Evolutionary conservation across 2,797 vertebrate genomes (phyloP).

Genomic region (Podargus strigoides): DNA sequence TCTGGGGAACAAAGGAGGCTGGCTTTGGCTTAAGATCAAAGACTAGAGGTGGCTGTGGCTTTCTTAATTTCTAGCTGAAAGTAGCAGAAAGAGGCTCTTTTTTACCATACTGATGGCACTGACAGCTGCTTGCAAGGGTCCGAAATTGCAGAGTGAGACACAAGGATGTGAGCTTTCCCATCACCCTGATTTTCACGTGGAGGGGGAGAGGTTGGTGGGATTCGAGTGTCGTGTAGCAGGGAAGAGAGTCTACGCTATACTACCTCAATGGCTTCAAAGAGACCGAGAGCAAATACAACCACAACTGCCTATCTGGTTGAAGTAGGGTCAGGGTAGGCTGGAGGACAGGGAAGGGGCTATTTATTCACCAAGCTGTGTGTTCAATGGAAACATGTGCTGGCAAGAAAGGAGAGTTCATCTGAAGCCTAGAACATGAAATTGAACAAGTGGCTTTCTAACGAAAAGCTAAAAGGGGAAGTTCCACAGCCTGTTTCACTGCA

Average conservation of each 20-base stretch:
- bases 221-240: background rate
- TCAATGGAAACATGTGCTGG: background rate
- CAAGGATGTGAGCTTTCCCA: background rate
- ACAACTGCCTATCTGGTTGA: background rate
- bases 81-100: background rate
- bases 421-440: background rate
- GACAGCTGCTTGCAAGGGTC: background rate
- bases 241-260: background rate
- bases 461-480: constrained; percentile 17
- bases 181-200: background rate
- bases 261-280: background rate
- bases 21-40: background rate
- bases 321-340: background rate
- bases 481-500: background rate
- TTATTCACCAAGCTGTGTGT: background rate
- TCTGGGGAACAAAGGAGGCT: background rate
- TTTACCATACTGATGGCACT: background rate
- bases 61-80: background rate
- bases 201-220: background rate
- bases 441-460: background rate
- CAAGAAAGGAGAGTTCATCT: constrained; percentile 7
- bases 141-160: background rate
- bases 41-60: background rate
- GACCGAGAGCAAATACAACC: background rate
- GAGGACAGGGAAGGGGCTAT: background rate